Base-by-base conservation (phyloP, 2,113 vertebrate genomes). In the Vulpes lagopus region DNA sequence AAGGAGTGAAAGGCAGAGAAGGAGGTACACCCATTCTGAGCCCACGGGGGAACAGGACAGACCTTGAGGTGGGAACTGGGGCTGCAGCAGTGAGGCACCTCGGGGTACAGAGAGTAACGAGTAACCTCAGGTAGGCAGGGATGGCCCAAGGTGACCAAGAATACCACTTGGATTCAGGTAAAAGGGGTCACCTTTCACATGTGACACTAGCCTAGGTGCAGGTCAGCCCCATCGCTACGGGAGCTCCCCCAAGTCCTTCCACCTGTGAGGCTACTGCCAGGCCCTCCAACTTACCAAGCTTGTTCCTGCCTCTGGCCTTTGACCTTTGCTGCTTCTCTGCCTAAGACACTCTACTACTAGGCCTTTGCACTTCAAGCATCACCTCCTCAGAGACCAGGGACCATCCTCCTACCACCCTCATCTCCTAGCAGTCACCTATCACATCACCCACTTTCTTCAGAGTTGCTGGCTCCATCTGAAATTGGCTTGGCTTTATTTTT, bases 21-120 rank as follows among this genome's bases (percentile, higher is more conserved):
- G 38, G 27, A 4, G 2, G 3, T 0, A 2, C 0, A 3, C 35
- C 62, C 0, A 19, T 55, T 53, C 71, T 20, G 8, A 53, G 30
- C 53, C 81, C 76, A 11, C 5, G 9, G 32, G 0, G 0, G 25
- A n/a, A 5, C 2, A 4, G 64, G 51, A 16, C 35, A 57, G 51
- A 16, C 51, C 11, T 71, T 1, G 2, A 60, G 32, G 76, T 2
- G 8, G 27, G 19, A 49, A 19, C 15, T 23, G 16, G 22, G 8
- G 22, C 43, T 8, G 3, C 7, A 11, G 59, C 59, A 78, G 12
- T 5, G 19, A 22, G 78, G 30, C 49, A 17, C 27, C 11, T 2
- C 1, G 5, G 8, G 23, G 43, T 64, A 25, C 2, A 81, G 35
- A 51, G 22, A 2, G 5, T 43, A 43, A 43, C 43, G 49, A 35